Conservation (phyloP, 1,140 invertebrate species). For the Zaprionus africanus region DNA sequence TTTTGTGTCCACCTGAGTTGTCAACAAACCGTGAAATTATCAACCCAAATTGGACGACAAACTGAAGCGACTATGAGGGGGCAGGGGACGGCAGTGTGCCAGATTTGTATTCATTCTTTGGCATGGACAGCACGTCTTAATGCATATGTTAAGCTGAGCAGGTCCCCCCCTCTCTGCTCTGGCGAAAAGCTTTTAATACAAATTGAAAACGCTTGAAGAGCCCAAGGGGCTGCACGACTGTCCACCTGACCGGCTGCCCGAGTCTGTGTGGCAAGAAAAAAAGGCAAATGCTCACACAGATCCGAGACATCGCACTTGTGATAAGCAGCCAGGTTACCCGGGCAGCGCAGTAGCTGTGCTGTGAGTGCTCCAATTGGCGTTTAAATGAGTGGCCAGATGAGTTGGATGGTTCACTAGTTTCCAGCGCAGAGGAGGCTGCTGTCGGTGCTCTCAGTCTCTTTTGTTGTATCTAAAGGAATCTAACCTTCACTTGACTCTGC, state of each 20-base stretch:
- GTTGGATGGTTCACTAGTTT: slow-evolving; percentile 21
- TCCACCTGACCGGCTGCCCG: background rate
- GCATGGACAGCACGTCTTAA: slow-evolving; percentile 47
- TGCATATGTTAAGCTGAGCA: slow-evolving; percentile 72
- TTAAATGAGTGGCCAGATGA: slow-evolving; percentile 61
- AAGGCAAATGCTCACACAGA: slow-evolving; percentile 55
- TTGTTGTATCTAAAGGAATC: background rate
- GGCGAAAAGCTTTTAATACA: slow-evolving; percentile 77
- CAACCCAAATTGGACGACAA: slow-evolving; percentile 79
- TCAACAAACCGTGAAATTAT: slow-evolving; percentile 84
- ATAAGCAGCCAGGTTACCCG: slow-evolving; percentile 56
- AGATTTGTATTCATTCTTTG: slow-evolving; percentile 52
- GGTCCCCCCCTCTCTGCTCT: slow-evolving; percentile 15
- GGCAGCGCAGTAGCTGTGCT: slow-evolving; percentile 21
- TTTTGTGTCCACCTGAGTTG: slow-evolving; percentile 79
- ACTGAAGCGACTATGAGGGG: slow-evolving; percentile 30
- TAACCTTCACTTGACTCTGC: slow-evolving; percentile 7
- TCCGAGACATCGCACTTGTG: slow-evolving; percentile 51
- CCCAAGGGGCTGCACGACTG: slow-evolving; percentile 9
- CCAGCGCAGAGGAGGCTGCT: slow-evolving; percentile 1
- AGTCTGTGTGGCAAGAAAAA: slow-evolving; percentile 54
- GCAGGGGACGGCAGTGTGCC: slow-evolving; percentile 10
- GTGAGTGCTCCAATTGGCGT: slow-evolving; percentile 44
- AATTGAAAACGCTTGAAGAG: slow-evolving; percentile 72
- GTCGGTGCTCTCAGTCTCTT: slow-evolving; percentile 1